These are phyloP conservation scores for Andrena dorsata DNA, from an alignment of 2,888 invertebrate species.

Conservation along the genomic window DNA sequence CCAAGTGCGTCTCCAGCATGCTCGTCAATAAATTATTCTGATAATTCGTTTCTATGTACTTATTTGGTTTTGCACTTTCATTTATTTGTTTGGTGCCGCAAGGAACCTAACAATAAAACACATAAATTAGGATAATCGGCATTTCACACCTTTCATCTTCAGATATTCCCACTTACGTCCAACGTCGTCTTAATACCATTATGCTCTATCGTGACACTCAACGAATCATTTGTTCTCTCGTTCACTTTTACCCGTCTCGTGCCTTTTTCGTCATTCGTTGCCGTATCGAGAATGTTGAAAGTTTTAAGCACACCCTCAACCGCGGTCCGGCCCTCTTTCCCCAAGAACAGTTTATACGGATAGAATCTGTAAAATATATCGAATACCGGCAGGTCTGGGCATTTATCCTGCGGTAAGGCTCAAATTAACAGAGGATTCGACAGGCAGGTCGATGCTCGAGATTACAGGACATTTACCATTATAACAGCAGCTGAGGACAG, in stretches of 20 bases:
- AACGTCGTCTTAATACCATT: conserved; percentile 79
- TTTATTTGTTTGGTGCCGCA: conserved; percentile 73
- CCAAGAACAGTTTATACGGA: conserved; percentile 92
- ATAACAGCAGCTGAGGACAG: conserved; percentile 89
- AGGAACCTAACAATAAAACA: conserved; percentile 78
- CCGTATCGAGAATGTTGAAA: conserved; percentile 85
- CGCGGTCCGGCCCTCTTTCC: conserved; percentile 91
- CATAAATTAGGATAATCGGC: neutral
- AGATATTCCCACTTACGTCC: conserved; percentile 63
- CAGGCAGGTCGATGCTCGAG: neutral
- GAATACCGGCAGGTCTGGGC: conserved; percentile 89
- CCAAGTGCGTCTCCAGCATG: conserved; percentile 91
- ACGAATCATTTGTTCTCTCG: conserved; percentile 80
- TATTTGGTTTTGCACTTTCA: conserved; percentile 20
- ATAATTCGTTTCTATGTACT: conserved; percentile 90
- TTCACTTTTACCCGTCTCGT: conserved; percentile 72
- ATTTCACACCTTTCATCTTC: neutral
- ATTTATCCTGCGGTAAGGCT: conserved; percentile 88
- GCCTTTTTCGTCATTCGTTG: conserved; percentile 17
- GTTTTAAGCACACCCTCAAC: conserved; percentile 90
- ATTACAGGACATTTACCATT: conserved; percentile 86
- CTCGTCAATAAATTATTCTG: conserved; percentile 92
- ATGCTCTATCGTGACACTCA: conserved; percentile 85
- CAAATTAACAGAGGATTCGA: conserved; percentile 44
- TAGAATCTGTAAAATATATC: conserved; percentile 92